These are phyloP conservation scores for Phoxinus dragarum DNA, from an alignment of 2,797 vertebrate genomes.

Conservation along the genomic window DNA sequence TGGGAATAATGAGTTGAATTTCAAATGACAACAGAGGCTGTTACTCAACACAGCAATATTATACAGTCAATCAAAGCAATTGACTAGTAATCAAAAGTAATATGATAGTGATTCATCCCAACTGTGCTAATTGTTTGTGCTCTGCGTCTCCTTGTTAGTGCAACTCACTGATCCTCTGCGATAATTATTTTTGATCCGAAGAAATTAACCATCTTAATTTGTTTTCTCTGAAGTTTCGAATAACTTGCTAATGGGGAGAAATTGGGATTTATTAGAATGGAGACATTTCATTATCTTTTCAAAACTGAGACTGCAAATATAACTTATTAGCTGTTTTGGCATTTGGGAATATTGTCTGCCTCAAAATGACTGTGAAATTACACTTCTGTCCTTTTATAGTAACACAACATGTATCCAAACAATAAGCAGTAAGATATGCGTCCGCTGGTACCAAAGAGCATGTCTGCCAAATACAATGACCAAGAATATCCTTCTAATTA, in stretches of 20 bases:
- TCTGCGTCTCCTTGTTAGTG: conserved; percentile 73
- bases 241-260: not conserved
- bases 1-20: not conserved
- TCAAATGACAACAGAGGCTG: conserved; percentile 68
- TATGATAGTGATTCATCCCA: conserved; percentile 70
- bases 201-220: conserved; percentile 64
- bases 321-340: not conserved
- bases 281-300: conserved; percentile 19
- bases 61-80: conserved; percentile 76
- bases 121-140: conserved; percentile 78
- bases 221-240: conserved; percentile 47
- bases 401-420: conserved; percentile 16
- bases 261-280: conserved; percentile 8
- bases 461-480: conserved; percentile 22
- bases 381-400: not conserved
- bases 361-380: conserved; percentile 1
- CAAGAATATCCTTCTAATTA: conserved; percentile 22
- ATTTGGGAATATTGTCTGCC: not conserved
- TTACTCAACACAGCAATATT: conserved; percentile 74
- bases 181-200: conserved; percentile 76
- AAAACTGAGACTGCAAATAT: not conserved
- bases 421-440: not conserved
- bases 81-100: conserved; percentile 79
- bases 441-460: conserved; percentile 19
- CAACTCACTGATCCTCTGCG: conserved; percentile 72